Base-by-base conservation (phyloP, 2,888 invertebrate species). In the Drosophila picticornis region DNA sequence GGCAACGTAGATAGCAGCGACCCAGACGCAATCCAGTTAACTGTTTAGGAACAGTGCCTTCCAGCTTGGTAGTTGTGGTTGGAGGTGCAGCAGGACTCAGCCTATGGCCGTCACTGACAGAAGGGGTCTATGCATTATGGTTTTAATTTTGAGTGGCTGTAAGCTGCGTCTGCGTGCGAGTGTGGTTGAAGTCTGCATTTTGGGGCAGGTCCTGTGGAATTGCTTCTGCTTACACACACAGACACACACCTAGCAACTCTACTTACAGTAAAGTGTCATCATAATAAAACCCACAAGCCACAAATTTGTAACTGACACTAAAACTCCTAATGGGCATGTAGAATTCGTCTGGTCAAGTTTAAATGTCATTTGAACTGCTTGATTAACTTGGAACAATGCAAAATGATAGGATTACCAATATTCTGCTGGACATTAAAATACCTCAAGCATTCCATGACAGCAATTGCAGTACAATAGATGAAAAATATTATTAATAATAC, bases 141-240 rank as follows among this genome's bases (percentile, higher is more conserved):
- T 71, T 82, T 78, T 76, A 67, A 90, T 77, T 81, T 68, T 72
- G 77, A 90, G 78, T 77, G 70, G 62, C 40, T 72, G 75, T 74
- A 68, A 77, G 60, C 65, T 13, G 32, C 38, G n/a, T n/a, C 29
- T 51, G n/a, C 7, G 22, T 11, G 19, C 3, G 25, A 9, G 36
- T 22, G 25, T 31, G 13, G 19, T 31, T 16, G 6, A n/a, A 19
- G 34, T 25, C 52, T 40, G 32, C 34, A 16, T n/a, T 43, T 48
- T 48, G 53, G 19, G 36, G 4, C 57, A 16, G 52, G 58, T 52
- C 43, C 43, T 58, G 29, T 38, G 52, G 43, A 46, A 22, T 27
- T 38, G 34, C 38, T 25, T 6, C 9, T 25, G 27, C 34, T 13
- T 1, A 4, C 11, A 22, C 40, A 13, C 36, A 2, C 22, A 13